These are phyloP conservation scores for Melinaea menophilus DNA, from an alignment of 2,888 invertebrate genomes.

Conservation along the genomic window DNA sequence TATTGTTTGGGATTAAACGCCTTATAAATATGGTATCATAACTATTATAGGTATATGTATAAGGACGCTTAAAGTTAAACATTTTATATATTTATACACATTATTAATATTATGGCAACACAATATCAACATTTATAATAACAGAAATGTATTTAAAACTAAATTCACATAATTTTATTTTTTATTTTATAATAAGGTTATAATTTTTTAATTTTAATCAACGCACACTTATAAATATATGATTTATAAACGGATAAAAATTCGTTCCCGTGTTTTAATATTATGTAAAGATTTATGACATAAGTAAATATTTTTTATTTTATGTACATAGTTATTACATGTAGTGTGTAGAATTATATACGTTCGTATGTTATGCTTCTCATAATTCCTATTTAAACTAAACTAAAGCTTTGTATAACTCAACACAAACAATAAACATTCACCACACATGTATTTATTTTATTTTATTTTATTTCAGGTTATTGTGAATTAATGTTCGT, in stretches of 20 bases:
- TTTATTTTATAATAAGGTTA: too few relatives aligned
- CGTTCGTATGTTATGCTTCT: constrained; percentile 22
- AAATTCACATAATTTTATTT: too few relatives aligned
- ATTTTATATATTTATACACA: too few relatives aligned
- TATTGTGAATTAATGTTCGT: neutral
- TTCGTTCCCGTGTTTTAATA: neutral
- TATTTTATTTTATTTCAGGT: neutral
- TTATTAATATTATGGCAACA: too few relatives aligned
- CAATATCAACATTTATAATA: too few relatives aligned
- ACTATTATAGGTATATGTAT: too few relatives aligned
- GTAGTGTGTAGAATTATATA: constrained; percentile 15
- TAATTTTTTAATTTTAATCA: too few relatives aligned
- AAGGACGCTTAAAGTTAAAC: too few relatives aligned
- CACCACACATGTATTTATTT: constrained; percentile 11
- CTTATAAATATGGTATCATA: too few relatives aligned
- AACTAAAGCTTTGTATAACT: constrained; percentile 17
- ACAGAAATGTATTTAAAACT: too few relatives aligned
- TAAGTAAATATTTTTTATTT: neutral
- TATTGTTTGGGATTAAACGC: too few relatives aligned
- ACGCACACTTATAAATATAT: neutral
- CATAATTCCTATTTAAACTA: constrained; percentile 24
- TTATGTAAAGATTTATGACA: neutral
- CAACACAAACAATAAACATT: constrained; percentile 22
- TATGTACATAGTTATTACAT: constrained; percentile 1
- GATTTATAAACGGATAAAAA: neutral